These are phyloP conservation scores for Amiota minor DNA, from an alignment of 2,888 invertebrate species.

Conservation along the genomic window DNA sequence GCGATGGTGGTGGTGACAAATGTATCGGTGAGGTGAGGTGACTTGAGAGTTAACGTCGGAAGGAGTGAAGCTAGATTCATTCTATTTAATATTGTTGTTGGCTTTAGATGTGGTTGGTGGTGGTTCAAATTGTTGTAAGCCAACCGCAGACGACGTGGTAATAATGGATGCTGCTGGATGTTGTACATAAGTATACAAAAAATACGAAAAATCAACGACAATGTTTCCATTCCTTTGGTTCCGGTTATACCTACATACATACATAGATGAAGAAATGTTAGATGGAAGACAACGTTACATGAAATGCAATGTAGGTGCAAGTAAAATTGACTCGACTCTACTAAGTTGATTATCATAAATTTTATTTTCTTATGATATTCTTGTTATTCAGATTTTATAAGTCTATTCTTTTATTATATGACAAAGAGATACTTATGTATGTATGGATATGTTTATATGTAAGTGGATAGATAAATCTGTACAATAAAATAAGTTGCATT, in stretches of 20 bases:
- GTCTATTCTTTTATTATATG: neutral
- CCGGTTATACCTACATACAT: neutral
- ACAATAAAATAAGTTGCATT: too few relatives aligned
- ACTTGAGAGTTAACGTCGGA: too few relatives aligned
- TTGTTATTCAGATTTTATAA: neutral
- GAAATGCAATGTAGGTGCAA: neutral
- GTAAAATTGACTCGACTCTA: neutral
- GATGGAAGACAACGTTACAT: neutral
- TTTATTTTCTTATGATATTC: neutral
- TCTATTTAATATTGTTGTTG: neutral
- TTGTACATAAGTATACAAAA: neutral
- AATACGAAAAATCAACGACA: neutral
- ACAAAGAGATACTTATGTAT: too few relatives aligned
- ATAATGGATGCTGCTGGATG: slow-evolving; percentile 7
- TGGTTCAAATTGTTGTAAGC: slow-evolving; percentile 5
- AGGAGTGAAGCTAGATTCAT: too few relatives aligned
- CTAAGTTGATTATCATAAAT: neutral
- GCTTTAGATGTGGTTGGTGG: neutral
- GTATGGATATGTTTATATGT: too few relatives aligned
- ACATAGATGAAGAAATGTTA: too few relatives aligned
- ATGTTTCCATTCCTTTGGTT: neutral
- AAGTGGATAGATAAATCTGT: too few relatives aligned
- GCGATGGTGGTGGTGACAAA: neutral
- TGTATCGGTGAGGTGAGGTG: neutral
- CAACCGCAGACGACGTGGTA: slow-evolving; percentile 8